These are phyloP conservation scores for Platichthys stellatus DNA, from an alignment of 2,113 vertebrate genomes.

Conservation along the genomic window DNA sequence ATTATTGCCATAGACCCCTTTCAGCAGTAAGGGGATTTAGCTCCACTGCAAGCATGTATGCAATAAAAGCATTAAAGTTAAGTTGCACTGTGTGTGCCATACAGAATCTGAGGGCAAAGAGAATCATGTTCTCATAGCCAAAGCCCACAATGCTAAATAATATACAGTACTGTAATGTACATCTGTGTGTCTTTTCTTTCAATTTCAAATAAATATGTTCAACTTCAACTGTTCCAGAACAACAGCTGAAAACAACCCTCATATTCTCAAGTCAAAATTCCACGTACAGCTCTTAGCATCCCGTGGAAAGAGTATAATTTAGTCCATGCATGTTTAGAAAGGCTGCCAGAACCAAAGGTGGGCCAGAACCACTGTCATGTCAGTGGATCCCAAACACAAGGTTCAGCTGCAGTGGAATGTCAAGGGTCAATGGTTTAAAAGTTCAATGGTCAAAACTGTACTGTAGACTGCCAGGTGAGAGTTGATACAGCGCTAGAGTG, in stretches of 20 bases:
- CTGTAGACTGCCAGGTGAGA: slow-evolving; percentile 22
- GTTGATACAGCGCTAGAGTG: slow-evolving; percentile 29
- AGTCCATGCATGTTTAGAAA: slow-evolving; percentile 64
- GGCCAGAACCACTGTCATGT: slow-evolving; percentile 37
- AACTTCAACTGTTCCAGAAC: slow-evolving; percentile 32
- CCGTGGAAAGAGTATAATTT: slow-evolving; percentile 30
- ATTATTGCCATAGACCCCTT: slow-evolving; percentile 70
- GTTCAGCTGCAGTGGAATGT: slow-evolving; percentile 44
- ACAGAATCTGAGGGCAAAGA: slow-evolving; percentile 31
- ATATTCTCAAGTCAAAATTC: slow-evolving; percentile 32
- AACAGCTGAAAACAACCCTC: slow-evolving; percentile 29
- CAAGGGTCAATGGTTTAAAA: slow-evolving; percentile 30
- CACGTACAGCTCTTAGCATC: slow-evolving; percentile 24
- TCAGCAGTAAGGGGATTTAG: slow-evolving; percentile 31
- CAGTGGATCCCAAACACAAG: slow-evolving; percentile 34
- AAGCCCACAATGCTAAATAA: slow-evolving; percentile 20
- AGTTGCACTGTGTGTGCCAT: slow-evolving; percentile 12
- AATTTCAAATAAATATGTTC: slow-evolving; percentile 32
- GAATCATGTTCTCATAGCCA: neutral
- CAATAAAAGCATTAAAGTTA: slow-evolving; percentile 13
- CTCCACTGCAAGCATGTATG: slow-evolving; percentile 24
- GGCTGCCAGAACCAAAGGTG: slow-evolving; percentile 36
- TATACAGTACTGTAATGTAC: neutral
- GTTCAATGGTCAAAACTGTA: neutral
- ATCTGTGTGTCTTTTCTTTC: neutral